These are phyloP conservation scores for Anser cygnoides DNA, from an alignment of 2,113 vertebrate genomes.

Conservation along the genomic window DNA sequence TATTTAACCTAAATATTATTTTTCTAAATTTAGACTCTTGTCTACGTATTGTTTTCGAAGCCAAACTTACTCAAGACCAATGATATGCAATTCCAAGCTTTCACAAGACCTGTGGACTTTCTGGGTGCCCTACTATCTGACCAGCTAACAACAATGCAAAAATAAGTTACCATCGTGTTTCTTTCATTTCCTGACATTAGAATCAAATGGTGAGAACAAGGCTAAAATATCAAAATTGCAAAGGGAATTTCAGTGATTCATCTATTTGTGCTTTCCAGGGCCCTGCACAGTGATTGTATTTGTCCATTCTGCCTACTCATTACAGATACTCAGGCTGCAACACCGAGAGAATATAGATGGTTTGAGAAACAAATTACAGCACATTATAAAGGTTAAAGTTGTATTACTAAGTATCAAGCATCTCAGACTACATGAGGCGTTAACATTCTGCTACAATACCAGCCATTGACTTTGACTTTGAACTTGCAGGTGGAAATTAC, in stretches of 20 bases:
- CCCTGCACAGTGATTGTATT: background rate
- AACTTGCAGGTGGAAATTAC: background rate
- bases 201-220: background rate
- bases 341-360: conserved; percentile 15
- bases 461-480: background rate
- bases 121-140: background rate
- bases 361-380: conserved; percentile 4
- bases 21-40: background rate
- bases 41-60: background rate
- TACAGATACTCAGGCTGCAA: conserved; percentile 39
- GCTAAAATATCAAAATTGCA: background rate
- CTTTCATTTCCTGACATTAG: conserved; percentile 20
- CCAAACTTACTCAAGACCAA: background rate
- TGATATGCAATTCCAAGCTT: background rate
- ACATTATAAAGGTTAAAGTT: conserved; percentile 56
- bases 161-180: background rate
- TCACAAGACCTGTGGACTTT: background rate
- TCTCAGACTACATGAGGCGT: background rate
- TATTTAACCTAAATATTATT: background rate
- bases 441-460: background rate
- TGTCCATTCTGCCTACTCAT: background rate
- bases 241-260: conserved; percentile 31
- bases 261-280: background rate
- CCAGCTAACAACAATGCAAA: background rate
- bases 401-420: conserved; percentile 22